Conservation (phyloP, 2,113 vertebrate genomes). For the Speoplatyrhinus poulsoni region DNA sequence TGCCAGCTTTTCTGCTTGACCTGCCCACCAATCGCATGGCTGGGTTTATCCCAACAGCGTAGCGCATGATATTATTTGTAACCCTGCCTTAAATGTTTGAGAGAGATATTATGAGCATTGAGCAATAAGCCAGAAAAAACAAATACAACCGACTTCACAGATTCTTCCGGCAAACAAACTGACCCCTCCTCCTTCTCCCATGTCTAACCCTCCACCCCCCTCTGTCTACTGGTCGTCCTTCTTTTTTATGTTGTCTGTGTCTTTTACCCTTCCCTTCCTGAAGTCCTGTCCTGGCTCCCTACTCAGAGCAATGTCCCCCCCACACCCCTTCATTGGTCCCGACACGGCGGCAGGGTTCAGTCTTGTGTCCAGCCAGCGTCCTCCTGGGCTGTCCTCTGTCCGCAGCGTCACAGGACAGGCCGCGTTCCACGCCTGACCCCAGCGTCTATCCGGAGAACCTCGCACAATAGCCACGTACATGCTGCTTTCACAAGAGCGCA, state of each 20-base stretch:
- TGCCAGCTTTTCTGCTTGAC: conserved; percentile 50
- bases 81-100: conserved; percentile 18
- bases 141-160: conserved; percentile 3
- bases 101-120: conserved; percentile 15
- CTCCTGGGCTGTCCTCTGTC: not conserved
- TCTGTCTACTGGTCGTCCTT: conserved; percentile 24
- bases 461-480: conserved; percentile 6
- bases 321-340: not conserved
- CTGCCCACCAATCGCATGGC: conserved; percentile 47
- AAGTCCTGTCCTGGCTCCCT: conserved; percentile 24
- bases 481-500: not conserved
- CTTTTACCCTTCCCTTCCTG: conserved; percentile 4
- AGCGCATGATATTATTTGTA: conserved; percentile 47
- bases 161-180: conserved; percentile 17
- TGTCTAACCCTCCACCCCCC: not conserved
- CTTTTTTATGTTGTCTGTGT: conserved; percentile 23
- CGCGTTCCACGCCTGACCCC: conserved; percentile 38
- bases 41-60: conserved; percentile 21
- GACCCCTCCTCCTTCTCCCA: conserved; percentile 29
- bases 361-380: not conserved
- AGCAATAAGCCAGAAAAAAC: conserved; percentile 21
- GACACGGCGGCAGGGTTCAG: not conserved
- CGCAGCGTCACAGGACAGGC: conserved; percentile 44
- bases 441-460: not conserved
- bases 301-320: conserved; percentile 14